Evolutionary conservation across 1,140 invertebrate genomes (phyloP), one percentile per base, ranked within the genome.

Genomic region (Drosophila athabasca): DNA sequence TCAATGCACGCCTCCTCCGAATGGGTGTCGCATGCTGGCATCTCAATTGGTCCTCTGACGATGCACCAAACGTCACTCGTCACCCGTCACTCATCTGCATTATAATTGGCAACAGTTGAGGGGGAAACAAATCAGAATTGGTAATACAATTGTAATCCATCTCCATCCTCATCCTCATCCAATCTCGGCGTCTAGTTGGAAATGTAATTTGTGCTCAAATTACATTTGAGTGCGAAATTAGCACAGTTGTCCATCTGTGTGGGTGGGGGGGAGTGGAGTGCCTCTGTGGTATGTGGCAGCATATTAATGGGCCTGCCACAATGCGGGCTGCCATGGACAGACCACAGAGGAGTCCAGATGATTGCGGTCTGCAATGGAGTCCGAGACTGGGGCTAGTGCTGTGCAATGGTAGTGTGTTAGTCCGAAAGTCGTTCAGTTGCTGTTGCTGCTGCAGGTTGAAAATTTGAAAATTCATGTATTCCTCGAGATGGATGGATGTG

Each of bases 191-290:
- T 68, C 73, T 75, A 78, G 81, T 87, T 77, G 82, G 62, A 87
- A 87, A 87, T 87, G 82, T 87, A 81, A 87, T 87, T 87, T 87
- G 69, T 65, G 66, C 83, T 55, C 45, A 87, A 87, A 87, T 87
- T 87, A 82, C 82, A 88, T 87, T 87, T 78, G 83, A 87, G 78
- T 82, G 53, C 15, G 69, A 80, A 87, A 87, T 87, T 87, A 88
- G 83, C 83, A 87, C 66, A 87, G 69, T 82, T 87, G 82, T 85
- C 81, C 81, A 82, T 87, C 82, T 82, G 57, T 57, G 64, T 46
- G 53, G 17, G 17, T 19, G 17, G 0, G 17, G 17, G 17, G 17
- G 17, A 19, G 17, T 31, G 43, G 44, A 44, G 39, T 53, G 43
- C 24, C 3, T 22, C 29, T 57, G 39, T 24, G 64, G 50, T 48